Base-by-base conservation (phyloP, 2,113 vertebrate species). In the Sphaerodactylus townsendi region DNA sequence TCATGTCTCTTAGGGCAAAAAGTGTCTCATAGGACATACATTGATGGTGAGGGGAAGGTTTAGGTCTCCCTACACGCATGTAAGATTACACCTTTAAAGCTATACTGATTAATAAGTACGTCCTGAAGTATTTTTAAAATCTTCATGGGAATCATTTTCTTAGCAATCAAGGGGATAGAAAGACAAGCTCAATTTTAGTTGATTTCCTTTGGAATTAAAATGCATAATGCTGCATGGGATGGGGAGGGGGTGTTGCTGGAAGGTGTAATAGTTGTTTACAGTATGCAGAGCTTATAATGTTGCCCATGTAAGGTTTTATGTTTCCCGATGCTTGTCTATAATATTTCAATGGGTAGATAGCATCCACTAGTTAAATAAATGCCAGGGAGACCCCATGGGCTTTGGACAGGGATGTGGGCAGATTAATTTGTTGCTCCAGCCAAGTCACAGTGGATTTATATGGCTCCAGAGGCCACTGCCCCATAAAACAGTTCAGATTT, bases 131-230 rank as follows among this genome's bases (percentile, higher is more conserved):
- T 86, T 77, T 85, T 65, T 53, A 56, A 33, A 62, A 15, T 33
- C 28, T 77, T 83, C 69, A 83, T 74, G 72, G 71, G 50, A 85
- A 59, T 2, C 3, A 48, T 39, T 83, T 78, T 84, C 75, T 86
- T 41, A 72, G 73, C 56, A 90, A 77, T 78, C 46, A 35, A 76
- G 83, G 66, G 73, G 7, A 37, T 37, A 53, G 15, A 48, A 41
- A 77, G 66, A 85, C 71, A 46, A 66, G 62, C 25, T 46, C 0
- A 82, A 23, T 82, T 88, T 81, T 71, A 78, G 10, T 74, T 89
- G 85, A 90, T 88, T 89, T 91, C 53, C 0, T 21, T 65, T 28
- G 17, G 82, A 86, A 86, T 77, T 82, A 82, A 91, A 90, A 73
- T 21, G 50, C 15, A 21, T 6, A 70, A 68, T 68, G 39, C 30